phyloP scores from a whole-genome alignment of 2,113 vertebrate species.

The Penelope pileata region DNA sequence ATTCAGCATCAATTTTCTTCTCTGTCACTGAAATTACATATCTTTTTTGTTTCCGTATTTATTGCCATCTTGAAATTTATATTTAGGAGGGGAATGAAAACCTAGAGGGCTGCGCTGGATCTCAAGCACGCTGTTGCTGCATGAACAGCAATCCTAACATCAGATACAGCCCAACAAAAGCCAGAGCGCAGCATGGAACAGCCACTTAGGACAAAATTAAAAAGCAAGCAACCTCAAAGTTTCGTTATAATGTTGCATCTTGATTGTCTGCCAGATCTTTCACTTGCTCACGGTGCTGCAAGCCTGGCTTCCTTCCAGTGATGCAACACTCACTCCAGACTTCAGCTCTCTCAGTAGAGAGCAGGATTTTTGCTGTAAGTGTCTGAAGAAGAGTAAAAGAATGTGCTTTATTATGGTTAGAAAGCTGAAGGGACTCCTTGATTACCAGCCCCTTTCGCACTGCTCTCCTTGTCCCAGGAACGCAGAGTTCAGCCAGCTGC shows the following conservation, averaged over 20 bases:
- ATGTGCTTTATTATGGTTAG: neutral
- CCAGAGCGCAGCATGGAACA: neutral
- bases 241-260: neutral
- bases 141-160: neutral
- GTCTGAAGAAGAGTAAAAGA: conserved; percentile 23
- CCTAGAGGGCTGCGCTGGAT: neutral
- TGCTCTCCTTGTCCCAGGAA: neutral
- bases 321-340: neutral
- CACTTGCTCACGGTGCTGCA: neutral
- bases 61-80: conserved; percentile 11
- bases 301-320: conserved; percentile 34
- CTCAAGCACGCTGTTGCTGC: neutral
- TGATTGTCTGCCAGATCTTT: conserved; percentile 24
- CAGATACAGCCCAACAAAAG: neutral
- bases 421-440: neutral
- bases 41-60: neutral
- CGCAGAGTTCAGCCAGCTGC: neutral
- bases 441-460: neutral
- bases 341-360: neutral
- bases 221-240: neutral
- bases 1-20: conserved; percentile 45
- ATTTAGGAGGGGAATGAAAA: neutral
- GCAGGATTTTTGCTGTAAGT: neutral
- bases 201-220: neutral
- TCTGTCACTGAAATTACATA: conserved; percentile 39